A percentile compares a stretch with the other conserved stretches of the same genome.
Conservation (phyloP, 1,140 invertebrate species). For the Sinonovacula constricta region DNA sequence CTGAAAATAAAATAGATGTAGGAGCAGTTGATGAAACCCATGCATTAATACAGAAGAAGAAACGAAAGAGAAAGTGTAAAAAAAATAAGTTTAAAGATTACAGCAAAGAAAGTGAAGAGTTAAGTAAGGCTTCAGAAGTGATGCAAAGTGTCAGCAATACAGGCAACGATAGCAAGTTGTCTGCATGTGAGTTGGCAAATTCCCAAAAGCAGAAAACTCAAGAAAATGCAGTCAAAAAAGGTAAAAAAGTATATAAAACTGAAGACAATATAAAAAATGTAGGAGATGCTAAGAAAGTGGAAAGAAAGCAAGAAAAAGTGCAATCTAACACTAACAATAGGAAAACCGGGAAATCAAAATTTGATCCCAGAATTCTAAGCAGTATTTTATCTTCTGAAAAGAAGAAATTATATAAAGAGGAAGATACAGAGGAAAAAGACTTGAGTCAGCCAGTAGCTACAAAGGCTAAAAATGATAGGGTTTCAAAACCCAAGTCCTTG, state of each 20-base stretch:
- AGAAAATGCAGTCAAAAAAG: conserved; percentile 11
- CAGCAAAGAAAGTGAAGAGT: not conserved
- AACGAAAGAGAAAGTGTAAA: conserved; percentile 34
- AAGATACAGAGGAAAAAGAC: too few relatives aligned
- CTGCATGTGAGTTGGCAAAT: too few relatives aligned
- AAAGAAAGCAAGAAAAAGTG: too few relatives aligned
- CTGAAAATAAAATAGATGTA: too few relatives aligned
- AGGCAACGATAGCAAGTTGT: not conserved
- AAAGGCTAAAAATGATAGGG: not conserved
- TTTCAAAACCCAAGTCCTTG: conserved; percentile 39
- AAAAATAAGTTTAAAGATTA: conserved; percentile 46
- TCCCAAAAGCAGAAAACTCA: not conserved
- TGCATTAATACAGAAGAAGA: conserved; percentile 31
- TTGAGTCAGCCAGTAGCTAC: too few relatives aligned
- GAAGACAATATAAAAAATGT: not conserved
- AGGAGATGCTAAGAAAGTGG: conserved; percentile 19
- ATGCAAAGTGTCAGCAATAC: not conserved
- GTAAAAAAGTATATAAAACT: conserved; percentile 13
- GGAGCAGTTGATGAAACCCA: not conserved
- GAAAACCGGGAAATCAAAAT: too few relatives aligned
- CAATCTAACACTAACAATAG: too few relatives aligned
- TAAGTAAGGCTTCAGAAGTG: not conserved
- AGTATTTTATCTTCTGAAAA: too few relatives aligned
- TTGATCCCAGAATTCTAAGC: too few relatives aligned
- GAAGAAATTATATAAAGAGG: too few relatives aligned